Evolutionary conservation across 1,140 invertebrate species (phyloP).

Genomic region (Euschistus heros): DNA sequence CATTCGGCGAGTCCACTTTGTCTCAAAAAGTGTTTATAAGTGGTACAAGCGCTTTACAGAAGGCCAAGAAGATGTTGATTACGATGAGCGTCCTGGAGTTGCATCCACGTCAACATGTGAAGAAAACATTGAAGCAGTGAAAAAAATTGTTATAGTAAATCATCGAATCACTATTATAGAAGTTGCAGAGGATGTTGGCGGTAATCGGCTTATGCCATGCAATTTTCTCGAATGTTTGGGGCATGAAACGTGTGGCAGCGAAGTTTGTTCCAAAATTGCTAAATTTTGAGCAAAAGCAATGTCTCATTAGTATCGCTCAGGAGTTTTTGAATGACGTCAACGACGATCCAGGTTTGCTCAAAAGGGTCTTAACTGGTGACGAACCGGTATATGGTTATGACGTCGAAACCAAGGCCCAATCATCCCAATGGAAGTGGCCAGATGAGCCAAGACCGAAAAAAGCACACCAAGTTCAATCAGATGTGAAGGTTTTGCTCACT

Average conservation of each 20-base stretch:
- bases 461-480: constrained; percentile 25
- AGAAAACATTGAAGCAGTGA: constrained; percentile 30
- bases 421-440: constrained; percentile 21
- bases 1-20: too few relatives aligned
- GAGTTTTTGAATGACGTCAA: constrained; percentile 1
- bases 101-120: constrained; percentile 29
- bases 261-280: constrained; percentile 4
- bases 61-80: background rate
- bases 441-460: constrained; percentile 20
- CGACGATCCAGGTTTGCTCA: constrained; percentile 1
- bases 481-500: constrained; percentile 26
- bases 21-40: too few relatives aligned
- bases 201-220: constrained; percentile 25
- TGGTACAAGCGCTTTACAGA: too few relatives aligned
- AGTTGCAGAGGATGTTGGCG: constrained; percentile 29
- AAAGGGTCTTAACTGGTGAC: constrained; percentile 29
- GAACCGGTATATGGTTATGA: constrained; percentile 29
- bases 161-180: constrained; percentile 30
- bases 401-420: constrained; percentile 30
- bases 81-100: constrained; percentile 26
- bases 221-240: constrained; percentile 28
- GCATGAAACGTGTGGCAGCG: constrained; percentile 5
- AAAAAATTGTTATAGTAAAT: constrained; percentile 30
- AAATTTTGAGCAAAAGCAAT: constrained; percentile 5
- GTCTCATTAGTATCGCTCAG: background rate